Evolutionary conservation across 2,113 vertebrate genomes (phyloP).

Genomic region (Pipra filicauda): DNA sequence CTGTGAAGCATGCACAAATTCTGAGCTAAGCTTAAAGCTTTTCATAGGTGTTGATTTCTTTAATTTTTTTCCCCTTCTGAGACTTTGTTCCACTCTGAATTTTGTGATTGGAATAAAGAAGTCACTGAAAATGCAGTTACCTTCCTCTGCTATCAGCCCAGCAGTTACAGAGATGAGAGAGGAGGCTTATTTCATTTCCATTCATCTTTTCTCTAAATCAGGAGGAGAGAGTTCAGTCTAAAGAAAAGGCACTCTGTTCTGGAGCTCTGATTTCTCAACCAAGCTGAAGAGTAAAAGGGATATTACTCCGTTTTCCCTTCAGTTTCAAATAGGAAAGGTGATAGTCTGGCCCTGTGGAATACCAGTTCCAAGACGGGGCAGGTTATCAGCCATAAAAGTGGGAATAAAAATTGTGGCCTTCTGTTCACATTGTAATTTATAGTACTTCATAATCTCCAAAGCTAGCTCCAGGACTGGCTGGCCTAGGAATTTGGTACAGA

Average conservation of each 20-base stretch:
- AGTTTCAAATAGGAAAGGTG: neutral
- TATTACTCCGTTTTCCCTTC: neutral
- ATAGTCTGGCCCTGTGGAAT: neutral
- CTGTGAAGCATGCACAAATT: neutral
- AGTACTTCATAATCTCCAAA: neutral
- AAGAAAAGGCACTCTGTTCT: neutral
- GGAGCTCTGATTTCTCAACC: neutral
- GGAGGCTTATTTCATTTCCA: neutral
- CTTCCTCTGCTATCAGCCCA: neutral
- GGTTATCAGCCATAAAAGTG: neutral
- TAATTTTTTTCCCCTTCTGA: neutral
- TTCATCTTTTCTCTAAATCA: neutral
- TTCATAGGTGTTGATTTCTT: neutral
- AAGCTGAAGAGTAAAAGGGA: neutral
- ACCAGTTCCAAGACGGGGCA: neutral
- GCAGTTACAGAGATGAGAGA: neutral
- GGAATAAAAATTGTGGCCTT: neutral
- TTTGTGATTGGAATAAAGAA: neutral
- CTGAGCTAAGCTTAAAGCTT: neutral
- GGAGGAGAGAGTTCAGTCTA: neutral
- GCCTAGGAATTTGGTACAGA: neutral
- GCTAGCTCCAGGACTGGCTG: neutral
- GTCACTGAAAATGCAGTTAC: neutral
- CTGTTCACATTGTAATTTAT: neutral
- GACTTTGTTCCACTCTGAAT: neutral